Evolutionary conservation across 2,888 invertebrate species (phyloP).

Genomic region (Myathropa florea): DNA sequence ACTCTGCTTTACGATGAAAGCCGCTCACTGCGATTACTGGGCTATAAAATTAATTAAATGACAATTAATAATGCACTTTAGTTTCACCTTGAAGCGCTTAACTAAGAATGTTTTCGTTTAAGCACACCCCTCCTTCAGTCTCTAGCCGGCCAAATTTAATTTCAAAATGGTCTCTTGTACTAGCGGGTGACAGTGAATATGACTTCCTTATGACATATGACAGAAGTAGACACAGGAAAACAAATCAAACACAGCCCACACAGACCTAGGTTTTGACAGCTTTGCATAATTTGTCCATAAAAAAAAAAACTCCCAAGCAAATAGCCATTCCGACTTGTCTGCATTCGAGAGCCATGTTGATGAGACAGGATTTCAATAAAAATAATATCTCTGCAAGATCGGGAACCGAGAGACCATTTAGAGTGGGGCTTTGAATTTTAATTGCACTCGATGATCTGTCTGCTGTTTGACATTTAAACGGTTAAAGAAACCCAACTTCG

Average conservation of each 20-base stretch:
- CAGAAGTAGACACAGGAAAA: not conserved
- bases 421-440: not conserved
- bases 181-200: not conserved
- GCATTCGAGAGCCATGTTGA: not conserved
- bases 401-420: not conserved
- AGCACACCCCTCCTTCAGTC: not conserved
- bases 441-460: not conserved
- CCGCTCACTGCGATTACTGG: slow-evolving; percentile 9
- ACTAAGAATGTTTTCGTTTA: not conserved
- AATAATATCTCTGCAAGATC: not conserved
- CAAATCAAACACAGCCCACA: not conserved
- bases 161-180: not conserved
- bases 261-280: not conserved
- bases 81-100: slow-evolving; percentile 48
- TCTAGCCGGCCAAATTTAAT: not conserved
- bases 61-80: slow-evolving; percentile 36
- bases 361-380: not conserved
- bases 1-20: slow-evolving; percentile 18
- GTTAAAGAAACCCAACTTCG: not conserved
- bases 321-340: not conserved
- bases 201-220: not conserved
- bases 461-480: not conserved
- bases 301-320: not conserved
- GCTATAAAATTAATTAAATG: slow-evolving; percentile 38
- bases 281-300: not conserved